Percentiles rank a stretch among this genome's conserved stretches.
phyloP scores from a whole-genome alignment of 2,797 vertebrate species.

The Nasua narica region DNA sequence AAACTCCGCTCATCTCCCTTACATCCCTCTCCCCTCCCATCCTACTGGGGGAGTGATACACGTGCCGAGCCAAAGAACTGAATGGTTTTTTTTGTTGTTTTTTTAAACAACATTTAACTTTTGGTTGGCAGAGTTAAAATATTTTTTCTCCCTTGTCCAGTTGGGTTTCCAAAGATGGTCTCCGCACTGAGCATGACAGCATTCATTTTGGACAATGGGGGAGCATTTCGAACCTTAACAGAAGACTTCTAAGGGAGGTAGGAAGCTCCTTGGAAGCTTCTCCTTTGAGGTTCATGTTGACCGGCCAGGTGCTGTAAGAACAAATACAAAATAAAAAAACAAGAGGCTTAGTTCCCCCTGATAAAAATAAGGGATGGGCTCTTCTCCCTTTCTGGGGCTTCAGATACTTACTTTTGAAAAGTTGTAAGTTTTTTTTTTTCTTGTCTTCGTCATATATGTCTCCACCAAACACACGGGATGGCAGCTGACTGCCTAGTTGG shows the following conservation, averaged over 20 bases:
- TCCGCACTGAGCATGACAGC: not conserved
- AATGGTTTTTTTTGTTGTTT: fast-evolving
- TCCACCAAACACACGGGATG: fast-evolving
- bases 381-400: not conserved
- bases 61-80: not conserved
- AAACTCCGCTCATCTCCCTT: fast-evolving
- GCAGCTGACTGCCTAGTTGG: fast-evolving
- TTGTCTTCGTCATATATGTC: too few species aligned
- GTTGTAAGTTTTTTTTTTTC: too few species aligned
- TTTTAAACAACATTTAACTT: too few species aligned
- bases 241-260: fast-evolving
- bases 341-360: not conserved
- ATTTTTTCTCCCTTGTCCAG: too few species aligned
- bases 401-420: not conserved
- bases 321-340: not conserved
- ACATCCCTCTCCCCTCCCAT: fast-evolving
- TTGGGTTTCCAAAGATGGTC: not conserved
- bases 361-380: not conserved
- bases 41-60: too few species aligned
- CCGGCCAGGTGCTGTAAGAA: not conserved
- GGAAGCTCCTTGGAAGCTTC: fast-evolving
- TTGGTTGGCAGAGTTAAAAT: not conserved
- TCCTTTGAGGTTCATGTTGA: fast-evolving
- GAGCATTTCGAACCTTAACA: not conserved
- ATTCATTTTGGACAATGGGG: not conserved